Percentiles rank a stretch among this genome's conserved stretches.
Conservation (phyloP, 1,140 invertebrate genomes). For the Lordiphosa mommai region DNA sequence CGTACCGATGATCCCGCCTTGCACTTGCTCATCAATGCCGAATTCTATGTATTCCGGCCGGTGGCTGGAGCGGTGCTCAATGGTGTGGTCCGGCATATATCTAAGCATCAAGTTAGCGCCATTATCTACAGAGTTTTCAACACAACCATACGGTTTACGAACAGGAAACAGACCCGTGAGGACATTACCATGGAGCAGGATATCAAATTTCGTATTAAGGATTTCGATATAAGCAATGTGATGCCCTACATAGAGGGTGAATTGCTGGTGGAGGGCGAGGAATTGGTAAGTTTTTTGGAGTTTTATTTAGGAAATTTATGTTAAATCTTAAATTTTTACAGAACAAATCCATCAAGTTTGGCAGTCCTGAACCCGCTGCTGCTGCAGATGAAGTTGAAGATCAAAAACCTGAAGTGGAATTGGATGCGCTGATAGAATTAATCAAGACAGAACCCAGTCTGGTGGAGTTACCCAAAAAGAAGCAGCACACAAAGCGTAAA, state of each 20-base stretch:
- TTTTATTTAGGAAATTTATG: not conserved
- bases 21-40: slow-evolving; percentile 79
- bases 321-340: not conserved
- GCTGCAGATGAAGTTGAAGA: slow-evolving; percentile 10
- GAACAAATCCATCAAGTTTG: slow-evolving; percentile 42
- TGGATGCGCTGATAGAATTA: slow-evolving; percentile 48
- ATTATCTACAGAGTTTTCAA: slow-evolving; percentile 77
- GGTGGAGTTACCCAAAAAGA: slow-evolving; percentile 13
- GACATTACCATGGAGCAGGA: slow-evolving; percentile 60
- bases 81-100: slow-evolving; percentile 76
- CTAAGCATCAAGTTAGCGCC: slow-evolving; percentile 60
- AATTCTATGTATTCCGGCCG: slow-evolving; percentile 83
- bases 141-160: slow-evolving; percentile 62
- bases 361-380: slow-evolving; percentile 12
- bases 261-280: slow-evolving; percentile 34
- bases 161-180: slow-evolving; percentile 34
- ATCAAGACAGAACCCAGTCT: slow-evolving; percentile 37
- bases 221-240: slow-evolving; percentile 61
- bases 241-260: slow-evolving; percentile 78
- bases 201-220: slow-evolving; percentile 69
- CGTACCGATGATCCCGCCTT: slow-evolving; percentile 80
- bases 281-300: slow-evolving; percentile 17
- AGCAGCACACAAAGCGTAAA: slow-evolving; percentile 33
- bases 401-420: slow-evolving; percentile 27
- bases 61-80: slow-evolving; percentile 78